Percentiles rank a stretch among this genome's conserved stretches.
Evolutionary conservation across 1,140 invertebrate species (phyloP).

Genomic region (Diorhabda carinulata): DNA sequence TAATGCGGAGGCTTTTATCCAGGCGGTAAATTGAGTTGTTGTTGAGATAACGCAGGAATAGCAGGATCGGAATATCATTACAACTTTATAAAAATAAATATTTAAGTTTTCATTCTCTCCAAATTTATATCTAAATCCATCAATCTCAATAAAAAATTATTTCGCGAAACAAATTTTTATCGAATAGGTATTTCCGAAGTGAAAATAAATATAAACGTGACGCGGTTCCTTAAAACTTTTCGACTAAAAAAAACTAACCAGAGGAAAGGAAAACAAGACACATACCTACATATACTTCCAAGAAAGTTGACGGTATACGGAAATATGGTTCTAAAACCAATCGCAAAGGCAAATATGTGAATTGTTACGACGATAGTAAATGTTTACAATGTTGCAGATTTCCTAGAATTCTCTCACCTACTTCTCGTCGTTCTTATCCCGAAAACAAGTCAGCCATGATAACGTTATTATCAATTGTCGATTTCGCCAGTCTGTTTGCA

Average conservation of each 20-base stretch:
- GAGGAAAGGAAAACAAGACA: neutral
- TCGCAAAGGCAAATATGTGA: conserved; percentile 2
- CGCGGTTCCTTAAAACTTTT: no score
- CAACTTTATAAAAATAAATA: no score
- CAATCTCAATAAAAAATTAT: no score
- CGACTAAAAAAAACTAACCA: no score
- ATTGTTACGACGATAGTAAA: neutral
- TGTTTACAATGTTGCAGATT: conserved; percentile 2
- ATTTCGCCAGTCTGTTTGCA: neutral
- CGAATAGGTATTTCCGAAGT: no score
- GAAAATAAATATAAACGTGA: no score
- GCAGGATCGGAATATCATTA: neutral
- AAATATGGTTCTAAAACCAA: conserved; percentile 2
- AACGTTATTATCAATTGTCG: conserved; percentile 2
- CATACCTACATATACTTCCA: neutral
- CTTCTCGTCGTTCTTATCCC: neutral
- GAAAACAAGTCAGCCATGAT: neutral
- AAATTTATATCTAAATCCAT: no score
- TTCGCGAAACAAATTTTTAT: no score
- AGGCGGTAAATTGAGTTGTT: conserved; percentile 12
- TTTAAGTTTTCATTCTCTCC: no score
- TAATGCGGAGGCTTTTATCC: neutral
- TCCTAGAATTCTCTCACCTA: neutral
- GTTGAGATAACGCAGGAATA: neutral
- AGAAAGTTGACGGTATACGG: neutral